These are phyloP conservation scores for Apodemus sylvaticus DNA, from an alignment of 2,113 vertebrate genomes.

Conservation along the genomic window DNA sequence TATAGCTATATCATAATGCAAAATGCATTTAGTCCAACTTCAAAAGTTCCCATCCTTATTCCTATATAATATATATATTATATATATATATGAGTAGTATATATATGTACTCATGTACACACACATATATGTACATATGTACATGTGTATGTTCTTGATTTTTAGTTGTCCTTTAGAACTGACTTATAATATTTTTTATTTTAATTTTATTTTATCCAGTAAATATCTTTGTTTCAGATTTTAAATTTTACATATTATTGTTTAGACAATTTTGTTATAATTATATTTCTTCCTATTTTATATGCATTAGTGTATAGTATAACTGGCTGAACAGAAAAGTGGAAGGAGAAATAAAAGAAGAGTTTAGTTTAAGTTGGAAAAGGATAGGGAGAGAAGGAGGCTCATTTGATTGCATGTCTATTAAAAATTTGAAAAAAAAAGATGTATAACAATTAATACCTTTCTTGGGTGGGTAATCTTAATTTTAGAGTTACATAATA, in stretches of 20 bases:
- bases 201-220: background rate
- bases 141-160: background rate
- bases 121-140: no score
- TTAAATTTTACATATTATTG: background rate
- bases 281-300: background rate
- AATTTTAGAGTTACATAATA: background rate
- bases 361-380: background rate
- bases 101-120: no score
- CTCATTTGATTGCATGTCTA: background rate
- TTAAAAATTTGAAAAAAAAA: background rate
- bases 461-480: background rate
- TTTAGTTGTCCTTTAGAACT: background rate
- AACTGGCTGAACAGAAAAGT: background rate
- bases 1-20: no score
- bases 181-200: background rate
- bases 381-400: background rate
- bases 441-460: background rate
- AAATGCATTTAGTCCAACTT: no score
- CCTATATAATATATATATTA: no score
- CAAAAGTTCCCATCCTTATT: no score
- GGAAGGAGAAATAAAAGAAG: background rate
- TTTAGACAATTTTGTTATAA: background rate
- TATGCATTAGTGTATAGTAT: background rate
- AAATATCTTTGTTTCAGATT: background rate
- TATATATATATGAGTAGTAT: no score